Conservation (phyloP, 2,113 vertebrate species). For the Hippolais icterina region DNA sequence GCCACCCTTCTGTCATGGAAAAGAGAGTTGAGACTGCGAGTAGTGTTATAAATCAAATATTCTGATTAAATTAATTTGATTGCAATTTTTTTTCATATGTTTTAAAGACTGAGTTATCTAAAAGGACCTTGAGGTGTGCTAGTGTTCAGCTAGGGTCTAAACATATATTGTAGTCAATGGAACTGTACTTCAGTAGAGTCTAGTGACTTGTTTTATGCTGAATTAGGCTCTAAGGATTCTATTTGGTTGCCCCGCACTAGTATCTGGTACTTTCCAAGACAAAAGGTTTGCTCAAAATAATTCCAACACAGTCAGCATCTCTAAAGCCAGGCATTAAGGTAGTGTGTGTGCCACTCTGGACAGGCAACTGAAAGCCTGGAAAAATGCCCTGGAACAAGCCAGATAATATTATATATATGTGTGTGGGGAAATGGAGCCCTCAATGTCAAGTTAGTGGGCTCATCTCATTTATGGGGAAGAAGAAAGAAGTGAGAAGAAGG, state of each 20-base stretch:
- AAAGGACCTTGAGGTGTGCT: neutral
- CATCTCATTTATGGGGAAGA: neutral
- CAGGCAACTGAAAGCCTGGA: neutral
- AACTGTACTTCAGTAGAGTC: neutral
- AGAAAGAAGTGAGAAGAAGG: neutral
- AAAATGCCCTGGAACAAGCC: neutral
- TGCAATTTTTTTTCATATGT: neutral
- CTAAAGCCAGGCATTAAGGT: neutral
- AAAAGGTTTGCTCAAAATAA: neutral
- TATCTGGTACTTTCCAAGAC: neutral
- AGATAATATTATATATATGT: rapidly evolving
- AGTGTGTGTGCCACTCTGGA: neutral
- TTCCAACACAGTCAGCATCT: neutral
- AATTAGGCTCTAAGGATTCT: neutral
- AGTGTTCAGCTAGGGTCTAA: neutral
- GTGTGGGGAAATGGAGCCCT: neutral
- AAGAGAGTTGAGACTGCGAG: neutral
- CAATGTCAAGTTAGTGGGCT: neutral
- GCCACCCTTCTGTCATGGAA: neutral
- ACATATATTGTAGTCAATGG: neutral
- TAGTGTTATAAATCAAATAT: neutral
- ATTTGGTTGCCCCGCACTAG: neutral
- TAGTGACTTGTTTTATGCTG: neutral
- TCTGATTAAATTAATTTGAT: neutral
- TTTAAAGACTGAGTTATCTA: neutral